A percentile compares a stretch with the other conserved stretches of the same genome.
Conservation (phyloP, 1,140 invertebrate species). For the Bathynomus jamesi region DNA sequence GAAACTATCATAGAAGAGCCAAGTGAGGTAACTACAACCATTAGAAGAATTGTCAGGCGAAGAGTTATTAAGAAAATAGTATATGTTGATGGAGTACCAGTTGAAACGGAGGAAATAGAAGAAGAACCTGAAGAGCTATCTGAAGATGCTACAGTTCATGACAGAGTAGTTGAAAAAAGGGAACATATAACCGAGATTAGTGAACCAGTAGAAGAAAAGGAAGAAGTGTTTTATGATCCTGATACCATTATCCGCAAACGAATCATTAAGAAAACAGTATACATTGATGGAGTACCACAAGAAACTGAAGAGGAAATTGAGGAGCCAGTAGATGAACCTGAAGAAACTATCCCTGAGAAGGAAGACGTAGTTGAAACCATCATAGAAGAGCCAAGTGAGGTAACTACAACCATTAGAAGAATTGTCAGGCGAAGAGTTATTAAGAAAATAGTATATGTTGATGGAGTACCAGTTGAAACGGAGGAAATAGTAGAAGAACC, state of each 20-base stretch:
- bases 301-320: slow-evolving; percentile 16
- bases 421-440: slow-evolving; percentile 11
- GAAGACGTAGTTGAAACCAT: background rate
- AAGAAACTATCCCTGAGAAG: background rate
- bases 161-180: background rate
- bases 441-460: slow-evolving; percentile 12
- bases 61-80: slow-evolving; percentile 15
- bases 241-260: slow-evolving; percentile 6
- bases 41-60: slow-evolving; percentile 1
- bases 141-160: background rate
- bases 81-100: slow-evolving; percentile 18
- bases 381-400: slow-evolving; percentile 3
- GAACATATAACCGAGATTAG: background rate
- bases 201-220: slow-evolving; percentile 3
- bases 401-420: background rate
- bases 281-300: slow-evolving; percentile 7
- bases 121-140: slow-evolving; percentile 4
- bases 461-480: slow-evolving; percentile 22
- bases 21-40: background rate
- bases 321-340: background rate
- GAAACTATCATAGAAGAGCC: slow-evolving; percentile 5
- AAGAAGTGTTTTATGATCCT: too few relatives aligned
- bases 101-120: slow-evolving; percentile 20
- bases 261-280: slow-evolving; percentile 16
- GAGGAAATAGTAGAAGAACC: slow-evolving; percentile 18